Percentiles rank a stretch among this genome's conserved stretches.
Evolutionary conservation across 1,140 invertebrate genomes (phyloP).

Genomic region (Drosophila nasuta): DNA sequence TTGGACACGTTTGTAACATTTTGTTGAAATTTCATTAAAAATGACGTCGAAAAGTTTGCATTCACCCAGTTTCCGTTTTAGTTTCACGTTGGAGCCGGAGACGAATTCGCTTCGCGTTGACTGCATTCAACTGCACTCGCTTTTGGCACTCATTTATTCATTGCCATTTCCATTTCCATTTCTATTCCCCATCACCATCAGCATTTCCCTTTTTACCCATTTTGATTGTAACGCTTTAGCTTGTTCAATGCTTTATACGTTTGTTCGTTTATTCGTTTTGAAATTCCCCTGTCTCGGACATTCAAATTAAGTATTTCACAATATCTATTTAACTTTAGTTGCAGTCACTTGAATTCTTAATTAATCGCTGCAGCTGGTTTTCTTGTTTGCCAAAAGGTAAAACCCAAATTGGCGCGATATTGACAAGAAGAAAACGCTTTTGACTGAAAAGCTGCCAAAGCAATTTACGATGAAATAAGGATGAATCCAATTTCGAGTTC

Average conservation of each 20-base stretch:
- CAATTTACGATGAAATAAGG: constrained; percentile 40
- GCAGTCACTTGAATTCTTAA: constrained; percentile 77
- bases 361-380: constrained; percentile 53
- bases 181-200: constrained; percentile 1
- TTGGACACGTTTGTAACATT: constrained; percentile 70
- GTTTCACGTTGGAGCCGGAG: constrained; percentile 19
- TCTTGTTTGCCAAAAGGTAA: constrained; percentile 43
- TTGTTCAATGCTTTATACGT: constrained; percentile 46
- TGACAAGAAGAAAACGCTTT: constrained; percentile 8
- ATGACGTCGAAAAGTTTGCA: constrained; percentile 72
- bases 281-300: constrained; percentile 50
- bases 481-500: background rate
- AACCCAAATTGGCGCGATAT: constrained; percentile 37
- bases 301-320: constrained; percentile 63
- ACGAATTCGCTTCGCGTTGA: constrained; percentile 15
- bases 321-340: constrained; percentile 77
- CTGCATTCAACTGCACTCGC: constrained; percentile 37
- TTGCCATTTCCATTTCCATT: constrained; percentile 8
- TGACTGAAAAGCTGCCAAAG: constrained; percentile 32
- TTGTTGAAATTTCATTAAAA: constrained; percentile 82
- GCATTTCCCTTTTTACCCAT: constrained; percentile 30
- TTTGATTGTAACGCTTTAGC: constrained; percentile 38
- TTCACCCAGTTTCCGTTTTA: constrained; percentile 47
- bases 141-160: constrained; percentile 46
- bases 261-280: constrained; percentile 59